These are phyloP conservation scores for Sinonovacula constricta DNA, from an alignment of 1,140 invertebrate species.

Conservation along the genomic window DNA sequence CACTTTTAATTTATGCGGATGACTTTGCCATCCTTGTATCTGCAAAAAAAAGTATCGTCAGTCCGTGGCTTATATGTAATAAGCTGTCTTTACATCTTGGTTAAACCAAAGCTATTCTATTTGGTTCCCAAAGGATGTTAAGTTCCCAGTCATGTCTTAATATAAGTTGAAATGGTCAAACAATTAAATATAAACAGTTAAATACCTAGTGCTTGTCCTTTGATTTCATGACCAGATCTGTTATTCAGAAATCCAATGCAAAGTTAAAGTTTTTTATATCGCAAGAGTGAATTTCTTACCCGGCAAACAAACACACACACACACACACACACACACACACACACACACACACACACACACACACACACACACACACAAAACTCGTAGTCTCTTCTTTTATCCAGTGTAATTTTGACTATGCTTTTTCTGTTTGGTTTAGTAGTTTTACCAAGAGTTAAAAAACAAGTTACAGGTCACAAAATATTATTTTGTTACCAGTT, in stretches of 20 bases:
- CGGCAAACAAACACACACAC: background rate
- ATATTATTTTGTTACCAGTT: constrained; percentile 25
- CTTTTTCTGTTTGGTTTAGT: background rate
- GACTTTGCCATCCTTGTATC: background rate
- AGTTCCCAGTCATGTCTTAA: background rate
- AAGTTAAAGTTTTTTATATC: constrained; percentile 22
- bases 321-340: too few relatives aligned
- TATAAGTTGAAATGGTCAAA: constrained; percentile 3
- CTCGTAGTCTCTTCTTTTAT: background rate
- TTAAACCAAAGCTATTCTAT: constrained; percentile 3
- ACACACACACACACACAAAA: background rate
- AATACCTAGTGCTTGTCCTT: constrained; percentile 10
- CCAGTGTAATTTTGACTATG: background rate
- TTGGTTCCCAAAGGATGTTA: background rate
- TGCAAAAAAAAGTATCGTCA: background rate
- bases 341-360: background rate
- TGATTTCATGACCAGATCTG: constrained; percentile 6
- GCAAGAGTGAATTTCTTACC: constrained; percentile 14
- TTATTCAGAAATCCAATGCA: constrained; percentile 22
- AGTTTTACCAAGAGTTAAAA: too few relatives aligned
- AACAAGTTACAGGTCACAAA: too few relatives aligned
- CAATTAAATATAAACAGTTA: background rate
- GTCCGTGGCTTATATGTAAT: background rate
- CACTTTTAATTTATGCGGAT: background rate
- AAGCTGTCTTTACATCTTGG: constrained; percentile 14